These are phyloP conservation scores for Eulemur coronatus DNA, from an alignment of 2,797 vertebrate species.

Conservation along the genomic window DNA sequence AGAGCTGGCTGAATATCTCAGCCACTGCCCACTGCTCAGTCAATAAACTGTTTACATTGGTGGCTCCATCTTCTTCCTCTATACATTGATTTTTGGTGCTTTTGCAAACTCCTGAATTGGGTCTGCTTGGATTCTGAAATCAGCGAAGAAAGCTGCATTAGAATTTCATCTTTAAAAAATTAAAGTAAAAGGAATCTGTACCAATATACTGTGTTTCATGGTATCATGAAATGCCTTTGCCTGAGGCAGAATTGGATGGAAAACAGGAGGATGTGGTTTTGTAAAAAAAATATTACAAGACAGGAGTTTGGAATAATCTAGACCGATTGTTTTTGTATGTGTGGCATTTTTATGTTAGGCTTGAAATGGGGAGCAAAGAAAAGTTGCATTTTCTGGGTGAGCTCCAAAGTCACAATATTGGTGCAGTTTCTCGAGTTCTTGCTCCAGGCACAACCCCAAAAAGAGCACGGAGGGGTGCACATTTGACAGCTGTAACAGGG, in stretches of 20 bases:
- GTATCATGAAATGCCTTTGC: conserved; percentile 30
- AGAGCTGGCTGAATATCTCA: not conserved
- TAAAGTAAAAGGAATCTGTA: not conserved
- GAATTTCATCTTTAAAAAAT: not conserved
- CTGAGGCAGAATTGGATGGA: conserved; percentile 8
- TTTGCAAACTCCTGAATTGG: conserved; percentile 35
- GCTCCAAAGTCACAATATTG: not conserved
- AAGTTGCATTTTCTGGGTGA: not conserved
- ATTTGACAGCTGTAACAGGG: not conserved
- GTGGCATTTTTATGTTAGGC: conserved; percentile 35
- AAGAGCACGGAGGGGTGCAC: fast-evolving
- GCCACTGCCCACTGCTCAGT: not conserved
- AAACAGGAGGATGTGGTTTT: not conserved
- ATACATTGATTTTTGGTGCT: conserved; percentile 44
- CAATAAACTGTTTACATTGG: conserved; percentile 41
- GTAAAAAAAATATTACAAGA: not conserved
- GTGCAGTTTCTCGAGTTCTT: not conserved
- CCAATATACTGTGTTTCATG: conserved; percentile 2
- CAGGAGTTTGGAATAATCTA: not conserved
- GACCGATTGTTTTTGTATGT: not conserved
- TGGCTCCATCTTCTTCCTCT: not conserved
- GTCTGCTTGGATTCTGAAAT: conserved; percentile 25
- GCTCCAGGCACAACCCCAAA: not conserved
- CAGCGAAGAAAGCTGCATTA: not conserved
- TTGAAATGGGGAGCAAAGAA: not conserved